These are phyloP conservation scores for Saguinus imperator DNA, from an alignment of 2,113 vertebrate genomes.

Conservation along the genomic window DNA sequence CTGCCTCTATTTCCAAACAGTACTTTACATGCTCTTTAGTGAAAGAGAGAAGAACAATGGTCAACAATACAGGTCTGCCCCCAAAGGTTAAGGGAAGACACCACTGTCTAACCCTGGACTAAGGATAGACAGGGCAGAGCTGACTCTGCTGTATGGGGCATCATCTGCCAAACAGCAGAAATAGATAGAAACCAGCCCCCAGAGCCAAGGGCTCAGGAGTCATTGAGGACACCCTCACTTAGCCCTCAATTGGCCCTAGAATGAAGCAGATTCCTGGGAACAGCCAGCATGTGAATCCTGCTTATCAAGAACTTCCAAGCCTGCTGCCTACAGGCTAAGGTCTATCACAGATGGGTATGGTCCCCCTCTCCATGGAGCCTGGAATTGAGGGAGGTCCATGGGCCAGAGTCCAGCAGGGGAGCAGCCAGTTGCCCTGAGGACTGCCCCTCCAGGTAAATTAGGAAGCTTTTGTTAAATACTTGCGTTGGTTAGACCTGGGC, in stretches of 20 bases:
- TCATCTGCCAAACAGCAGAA: slow-evolving; percentile 27
- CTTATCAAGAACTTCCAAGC: not conserved
- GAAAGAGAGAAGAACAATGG: not conserved
- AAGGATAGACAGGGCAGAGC: slow-evolving; percentile 3
- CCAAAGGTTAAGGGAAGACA: not conserved
- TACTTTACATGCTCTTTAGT: not conserved
- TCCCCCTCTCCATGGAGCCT: not conserved
- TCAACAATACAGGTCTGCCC: not conserved
- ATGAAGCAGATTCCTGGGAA: not conserved
- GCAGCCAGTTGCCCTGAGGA: not conserved
- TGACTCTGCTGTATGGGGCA: not conserved
- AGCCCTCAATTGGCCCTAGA: not conserved
- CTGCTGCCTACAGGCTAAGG: not conserved
- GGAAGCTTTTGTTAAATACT: not conserved
- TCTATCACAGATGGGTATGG: not conserved
- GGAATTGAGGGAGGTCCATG: not conserved
- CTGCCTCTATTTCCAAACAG: not conserved
- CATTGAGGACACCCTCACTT: not conserved
- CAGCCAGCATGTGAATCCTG: not conserved
- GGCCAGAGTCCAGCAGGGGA: not conserved
- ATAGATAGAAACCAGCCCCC: not conserved
- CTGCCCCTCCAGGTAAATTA: not conserved
- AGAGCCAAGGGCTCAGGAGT: not conserved
- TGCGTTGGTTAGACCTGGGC: not conserved
- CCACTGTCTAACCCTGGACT: not conserved